A percentile compares a stretch with the other conserved stretches of the same genome.
phyloP scores from a whole-genome alignment of 2,888 invertebrate species.

The Cheilosia scutellata region DNA sequence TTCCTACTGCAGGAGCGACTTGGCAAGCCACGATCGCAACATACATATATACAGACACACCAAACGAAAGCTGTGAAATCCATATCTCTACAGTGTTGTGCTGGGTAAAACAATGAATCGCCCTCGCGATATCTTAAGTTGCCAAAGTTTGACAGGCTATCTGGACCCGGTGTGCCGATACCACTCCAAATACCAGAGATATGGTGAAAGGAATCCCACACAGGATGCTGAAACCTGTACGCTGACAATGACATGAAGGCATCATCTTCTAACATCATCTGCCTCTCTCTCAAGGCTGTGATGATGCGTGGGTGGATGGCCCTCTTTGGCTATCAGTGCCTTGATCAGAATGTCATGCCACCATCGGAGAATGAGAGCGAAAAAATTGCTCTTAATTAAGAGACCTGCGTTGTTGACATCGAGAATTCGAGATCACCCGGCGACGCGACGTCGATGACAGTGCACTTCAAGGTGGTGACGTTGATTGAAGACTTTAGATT shows the following conservation, averaged over 20 bases:
- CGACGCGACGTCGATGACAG: conserved; percentile 1
- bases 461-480: conserved; percentile 52
- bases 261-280: conserved; percentile 70
- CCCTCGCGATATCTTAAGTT: conserved; percentile 73
- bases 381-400: conserved; percentile 68
- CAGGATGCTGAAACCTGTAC: conserved; percentile 63
- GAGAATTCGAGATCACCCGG: background rate
- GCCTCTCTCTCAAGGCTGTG: conserved; percentile 63
- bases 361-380: conserved; percentile 70
- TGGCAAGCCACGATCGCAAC: conserved; percentile 18
- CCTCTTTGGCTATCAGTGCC: conserved; percentile 52
- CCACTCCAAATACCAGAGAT: conserved; percentile 65
- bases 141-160: conserved; percentile 74
- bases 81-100: conserved; percentile 61
- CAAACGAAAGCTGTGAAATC: conserved; percentile 57
- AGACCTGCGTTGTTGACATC: conserved; percentile 63
- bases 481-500: conserved; percentile 70
- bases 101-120: conserved; percentile 70
- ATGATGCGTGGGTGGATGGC: conserved; percentile 66
- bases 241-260: conserved; percentile 60
- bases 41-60: conserved; percentile 4
- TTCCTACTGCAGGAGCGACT: conserved; percentile 60
- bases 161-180: conserved; percentile 54
- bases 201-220: conserved; percentile 74
- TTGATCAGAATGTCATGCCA: conserved; percentile 71